Base-by-base conservation (phyloP, 2,797 vertebrate species). In the Pterois miles region DNA sequence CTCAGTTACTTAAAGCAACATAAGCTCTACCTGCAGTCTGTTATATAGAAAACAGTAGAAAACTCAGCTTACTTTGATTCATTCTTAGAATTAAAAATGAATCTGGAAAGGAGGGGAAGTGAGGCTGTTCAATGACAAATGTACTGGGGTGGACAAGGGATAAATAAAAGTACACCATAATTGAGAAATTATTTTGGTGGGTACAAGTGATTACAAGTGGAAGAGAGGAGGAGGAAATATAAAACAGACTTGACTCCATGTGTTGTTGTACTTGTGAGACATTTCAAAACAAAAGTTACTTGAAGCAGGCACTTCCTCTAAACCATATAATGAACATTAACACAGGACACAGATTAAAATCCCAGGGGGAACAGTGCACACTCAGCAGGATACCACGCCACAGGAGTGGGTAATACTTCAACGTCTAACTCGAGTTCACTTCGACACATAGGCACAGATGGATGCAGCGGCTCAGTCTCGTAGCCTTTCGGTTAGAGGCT, bases 351-450 rank as follows among this genome's bases (percentile, higher is more conserved):
- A 36, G 46, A 71, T 77, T 66, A 56, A 53, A 70, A 67, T 56
- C 25, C 20, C 29, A 73, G 27, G 3, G 40, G 20, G 18, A 75
- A 69, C 18, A 56, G 33, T 74, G 82, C 68, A 1, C 0, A 2
- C 65, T 86, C 78, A 88, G 78, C 72, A 79, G 38, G 27, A 60
- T 82, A 80, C 64, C 80, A 63, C 0, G 22, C 7, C 64, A 54
- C 11, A 56, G 25, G 27, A 50, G 9, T 20, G 60, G 82, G 79
- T 67, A 83, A 76, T 87, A 78, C 65, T 38, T 91, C 83, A 82
- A 29, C 5, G 62, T 84, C 81, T 48, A 14, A 64, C 53, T 76
- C 16, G 18, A 46, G 71, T 75, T 72, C 34, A 11, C 63, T 50
- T 54, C 79, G 76, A 86, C 66, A 73, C 58, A 65, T 36, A 9